These are phyloP conservation scores for Onychomys arenicola DNA, from an alignment of 2,797 vertebrate genomes.

Conservation along the genomic window DNA sequence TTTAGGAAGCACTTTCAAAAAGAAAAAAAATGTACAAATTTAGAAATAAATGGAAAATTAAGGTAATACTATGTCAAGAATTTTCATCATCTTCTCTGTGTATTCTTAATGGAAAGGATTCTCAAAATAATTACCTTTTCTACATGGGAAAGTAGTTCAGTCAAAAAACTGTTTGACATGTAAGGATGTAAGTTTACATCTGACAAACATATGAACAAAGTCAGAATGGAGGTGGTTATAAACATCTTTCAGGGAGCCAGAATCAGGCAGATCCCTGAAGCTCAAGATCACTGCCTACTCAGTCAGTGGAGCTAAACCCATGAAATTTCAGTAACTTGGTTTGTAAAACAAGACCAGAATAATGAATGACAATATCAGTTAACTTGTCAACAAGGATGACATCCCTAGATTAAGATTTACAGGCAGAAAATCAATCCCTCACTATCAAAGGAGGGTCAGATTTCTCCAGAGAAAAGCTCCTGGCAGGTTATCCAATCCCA, in stretches of 20 bases:
- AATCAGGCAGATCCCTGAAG: neutral
- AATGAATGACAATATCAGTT: neutral
- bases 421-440: neutral
- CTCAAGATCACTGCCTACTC: neutral
- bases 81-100: rapidly evolving
- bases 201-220: neutral
- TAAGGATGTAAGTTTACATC: neutral
- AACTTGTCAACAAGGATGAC: neutral
- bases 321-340: neutral
- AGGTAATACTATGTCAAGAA: neutral
- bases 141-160: neutral
- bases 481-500: neutral
- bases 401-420: neutral
- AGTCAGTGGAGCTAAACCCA: neutral
- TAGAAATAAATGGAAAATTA: neutral
- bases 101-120: neutral
- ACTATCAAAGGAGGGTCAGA: neutral
- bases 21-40: neutral
- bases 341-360: neutral
- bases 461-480: neutral
- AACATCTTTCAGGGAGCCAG: no score
- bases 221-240: neutral
- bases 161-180: neutral
- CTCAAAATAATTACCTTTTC: neutral
- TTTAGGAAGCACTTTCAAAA: neutral